Conservation (phyloP, 2,888 invertebrate species). For the Tenthredo amoena region DNA sequence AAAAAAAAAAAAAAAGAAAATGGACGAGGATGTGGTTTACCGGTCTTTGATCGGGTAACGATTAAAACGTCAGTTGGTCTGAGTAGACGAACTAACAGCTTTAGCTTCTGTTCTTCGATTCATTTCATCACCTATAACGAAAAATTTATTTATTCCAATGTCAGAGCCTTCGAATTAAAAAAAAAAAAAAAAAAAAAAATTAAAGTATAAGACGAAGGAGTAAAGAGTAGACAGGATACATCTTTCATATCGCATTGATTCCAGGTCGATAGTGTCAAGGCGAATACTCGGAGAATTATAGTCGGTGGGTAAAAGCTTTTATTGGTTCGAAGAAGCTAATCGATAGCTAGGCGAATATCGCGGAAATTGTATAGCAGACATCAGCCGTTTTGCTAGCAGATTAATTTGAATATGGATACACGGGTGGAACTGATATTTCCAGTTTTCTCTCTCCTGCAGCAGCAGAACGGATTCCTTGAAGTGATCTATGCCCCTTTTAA, state of each 20-base stretch:
- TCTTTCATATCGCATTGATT: neutral
- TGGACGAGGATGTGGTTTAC: slow-evolving; percentile 32
- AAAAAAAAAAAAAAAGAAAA: neutral
- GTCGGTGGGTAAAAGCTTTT: neutral
- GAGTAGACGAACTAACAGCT: neutral
- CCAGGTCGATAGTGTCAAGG: neutral
- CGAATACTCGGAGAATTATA: too few relatives aligned
- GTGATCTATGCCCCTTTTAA: slow-evolving; percentile 46
- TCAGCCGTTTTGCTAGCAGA: neutral
- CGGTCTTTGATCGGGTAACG: slow-evolving; percentile 23
- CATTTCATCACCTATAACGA: neutral
- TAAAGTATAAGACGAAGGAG: neutral
- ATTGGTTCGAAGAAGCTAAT: neutral
- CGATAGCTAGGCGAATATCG: neutral
- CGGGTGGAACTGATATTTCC: slow-evolving; percentile 1
- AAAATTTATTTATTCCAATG: neutral
- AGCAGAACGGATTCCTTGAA: slow-evolving; percentile 24
- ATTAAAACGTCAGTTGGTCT: slow-evolving; percentile 19
- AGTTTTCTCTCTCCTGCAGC: slow-evolving; percentile 17
- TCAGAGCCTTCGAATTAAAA: neutral
- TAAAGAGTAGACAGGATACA: neutral
- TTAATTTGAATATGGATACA: slow-evolving; percentile 4
- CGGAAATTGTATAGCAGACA: neutral
- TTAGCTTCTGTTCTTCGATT: neutral
- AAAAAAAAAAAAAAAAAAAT: neutral